Percentiles rank a stretch among this genome's conserved stretches.
Conservation (phyloP, 2,113 vertebrate genomes). For the human (Homo sapiens) region GRCh38 chr13:21874001-21874500, state of each 20-base stretch:
- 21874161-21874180: conserved; percentile 87
- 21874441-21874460: background rate
- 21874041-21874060: conserved; percentile 81
- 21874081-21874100: conserved; percentile 82
- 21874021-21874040: conserved; percentile 64
- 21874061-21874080: conserved; percentile 82
- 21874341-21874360: background rate
- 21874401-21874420: background rate
- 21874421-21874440: background rate
- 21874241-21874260: conserved; percentile 69
- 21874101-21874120: conserved; percentile 85
- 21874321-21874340: conserved; percentile 32
- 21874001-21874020: conserved; percentile 68
- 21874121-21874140: conserved; percentile 87
- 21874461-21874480: background rate
- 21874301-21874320: conserved; percentile 55
- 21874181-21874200: conserved; percentile 85
- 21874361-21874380: background rate
- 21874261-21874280: conserved; percentile 73
- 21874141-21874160: conserved; percentile 89
- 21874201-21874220: conserved; percentile 79
- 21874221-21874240: conserved; percentile 84
- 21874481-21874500: background rate
- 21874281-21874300: conserved; percentile 68
- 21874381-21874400: background rate